Conservation (phyloP, 2,113 vertebrate genomes). For the Rattus norvegicus region DNA sequence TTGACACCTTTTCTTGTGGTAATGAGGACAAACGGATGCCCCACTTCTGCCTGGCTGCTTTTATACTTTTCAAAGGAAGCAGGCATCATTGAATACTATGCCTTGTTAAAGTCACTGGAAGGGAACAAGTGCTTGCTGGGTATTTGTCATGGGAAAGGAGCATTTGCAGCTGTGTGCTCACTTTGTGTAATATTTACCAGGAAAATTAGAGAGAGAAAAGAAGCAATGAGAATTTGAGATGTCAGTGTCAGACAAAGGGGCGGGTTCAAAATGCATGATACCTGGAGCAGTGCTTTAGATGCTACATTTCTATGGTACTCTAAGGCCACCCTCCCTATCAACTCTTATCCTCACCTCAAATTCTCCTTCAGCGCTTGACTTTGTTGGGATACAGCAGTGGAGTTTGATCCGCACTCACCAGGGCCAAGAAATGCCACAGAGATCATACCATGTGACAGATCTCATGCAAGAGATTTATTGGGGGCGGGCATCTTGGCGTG, state of each 20-base stretch:
- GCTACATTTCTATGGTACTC: not conserved
- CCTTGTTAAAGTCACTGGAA: not conserved
- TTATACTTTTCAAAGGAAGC: constrained; percentile 41
- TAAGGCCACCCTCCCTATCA: not conserved
- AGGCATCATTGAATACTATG: not conserved
- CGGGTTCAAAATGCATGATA: not conserved
- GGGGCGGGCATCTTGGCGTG: not conserved
- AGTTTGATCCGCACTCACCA: not conserved
- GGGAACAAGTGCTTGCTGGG: not conserved
- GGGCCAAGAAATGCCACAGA: not conserved
- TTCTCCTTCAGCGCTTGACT: not conserved
- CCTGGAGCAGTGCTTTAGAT: not conserved
- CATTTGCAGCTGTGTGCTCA: not conserved
- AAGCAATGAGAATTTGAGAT: not conserved
- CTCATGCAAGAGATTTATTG: not conserved
- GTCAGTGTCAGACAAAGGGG: not conserved
- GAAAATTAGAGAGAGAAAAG: not conserved
- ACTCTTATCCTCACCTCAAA: not conserved
- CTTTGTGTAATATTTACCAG: not conserved
- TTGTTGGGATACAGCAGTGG: not conserved
- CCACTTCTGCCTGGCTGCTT: not conserved
- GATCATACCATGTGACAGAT: not conserved
- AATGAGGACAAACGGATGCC: constrained; percentile 28
- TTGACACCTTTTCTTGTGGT: not conserved
- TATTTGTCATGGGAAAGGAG: not conserved